A percentile compares a stretch with the other conserved stretches of the same genome.
phyloP scores from a whole-genome alignment of 2,888 invertebrate genomes.

The Coelogynopora nodosa region DNA sequence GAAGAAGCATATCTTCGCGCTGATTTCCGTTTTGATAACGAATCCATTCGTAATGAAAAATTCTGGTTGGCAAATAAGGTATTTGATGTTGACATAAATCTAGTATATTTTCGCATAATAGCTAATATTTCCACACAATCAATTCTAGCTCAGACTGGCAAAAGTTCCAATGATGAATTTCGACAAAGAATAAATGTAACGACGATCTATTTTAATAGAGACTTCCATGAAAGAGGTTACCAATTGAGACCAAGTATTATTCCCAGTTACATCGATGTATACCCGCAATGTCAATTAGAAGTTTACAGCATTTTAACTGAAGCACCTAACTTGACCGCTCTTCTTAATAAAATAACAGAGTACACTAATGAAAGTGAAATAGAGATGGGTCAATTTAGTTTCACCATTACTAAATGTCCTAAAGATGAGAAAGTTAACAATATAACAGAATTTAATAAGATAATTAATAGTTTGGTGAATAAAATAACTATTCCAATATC shows the following conservation, averaged over 20 bases:
- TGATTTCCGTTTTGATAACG: neutral
- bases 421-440: too few species aligned
- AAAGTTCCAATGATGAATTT: neutral
- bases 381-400: neutral
- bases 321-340: neutral
- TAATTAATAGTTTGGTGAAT: slow-evolving; percentile 7
- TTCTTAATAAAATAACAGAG: neutral
- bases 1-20: neutral
- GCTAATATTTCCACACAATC: neutral
- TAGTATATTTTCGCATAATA: neutral
- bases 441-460: too few species aligned
- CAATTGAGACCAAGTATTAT: neutral
- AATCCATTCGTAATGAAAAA: neutral
- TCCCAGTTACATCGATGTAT: neutral
- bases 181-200: neutral
- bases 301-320: neutral
- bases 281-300: neutral
- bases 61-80: neutral
- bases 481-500: neutral
- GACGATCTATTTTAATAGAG: neutral
- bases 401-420: neutral
- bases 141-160: neutral
- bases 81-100: neutral
- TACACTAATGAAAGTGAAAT: neutral
- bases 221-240: neutral